These are phyloP conservation scores for Patella caerulea DNA, from an alignment of 2,888 invertebrate species.

Conservation along the genomic window DNA sequence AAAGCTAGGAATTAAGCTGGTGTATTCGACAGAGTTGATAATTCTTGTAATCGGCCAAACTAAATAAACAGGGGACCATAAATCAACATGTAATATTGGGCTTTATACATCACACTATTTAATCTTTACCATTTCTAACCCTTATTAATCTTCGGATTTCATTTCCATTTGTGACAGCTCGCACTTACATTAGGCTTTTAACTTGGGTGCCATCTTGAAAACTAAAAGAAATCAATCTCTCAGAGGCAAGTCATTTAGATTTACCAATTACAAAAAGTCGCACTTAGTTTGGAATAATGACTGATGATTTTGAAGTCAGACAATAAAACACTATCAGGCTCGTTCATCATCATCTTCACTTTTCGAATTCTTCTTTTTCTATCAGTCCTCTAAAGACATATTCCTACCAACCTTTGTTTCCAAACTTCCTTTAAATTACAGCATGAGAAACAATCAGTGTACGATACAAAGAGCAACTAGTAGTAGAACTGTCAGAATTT, in stretches of 20 bases:
- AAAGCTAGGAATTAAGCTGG: too few species aligned
- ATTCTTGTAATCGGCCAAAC: too few species aligned
- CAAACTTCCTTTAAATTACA: too few species aligned
- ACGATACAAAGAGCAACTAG: too few species aligned
- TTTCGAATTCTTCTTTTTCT: too few species aligned
- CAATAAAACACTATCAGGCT: constrained; percentile 3
- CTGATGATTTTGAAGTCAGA: not conserved
- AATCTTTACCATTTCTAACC: constrained; percentile 8
- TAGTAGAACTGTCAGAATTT: too few species aligned
- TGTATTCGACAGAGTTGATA: too few species aligned
- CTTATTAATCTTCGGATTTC: constrained; percentile 7
- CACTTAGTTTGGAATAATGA: not conserved
- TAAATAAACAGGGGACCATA: not conserved
- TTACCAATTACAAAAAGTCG: constrained; percentile 10
- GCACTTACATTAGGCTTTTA: constrained; percentile 8
- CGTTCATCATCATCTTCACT: not conserved
- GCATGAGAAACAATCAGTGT: too few species aligned
- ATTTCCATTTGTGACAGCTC: constrained; percentile 10
- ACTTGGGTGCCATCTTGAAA: constrained; percentile 2
- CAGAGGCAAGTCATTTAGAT: constrained; percentile 5
- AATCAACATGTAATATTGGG: constrained; percentile 1
- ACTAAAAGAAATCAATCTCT: constrained; percentile 6
- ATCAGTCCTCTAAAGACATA: too few species aligned
- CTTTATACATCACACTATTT: constrained; percentile 11
- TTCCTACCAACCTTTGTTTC: too few species aligned